Evolutionary conservation across 1,140 invertebrate genomes (phyloP).

Genomic region (Rhagoletis pomonella): DNA sequence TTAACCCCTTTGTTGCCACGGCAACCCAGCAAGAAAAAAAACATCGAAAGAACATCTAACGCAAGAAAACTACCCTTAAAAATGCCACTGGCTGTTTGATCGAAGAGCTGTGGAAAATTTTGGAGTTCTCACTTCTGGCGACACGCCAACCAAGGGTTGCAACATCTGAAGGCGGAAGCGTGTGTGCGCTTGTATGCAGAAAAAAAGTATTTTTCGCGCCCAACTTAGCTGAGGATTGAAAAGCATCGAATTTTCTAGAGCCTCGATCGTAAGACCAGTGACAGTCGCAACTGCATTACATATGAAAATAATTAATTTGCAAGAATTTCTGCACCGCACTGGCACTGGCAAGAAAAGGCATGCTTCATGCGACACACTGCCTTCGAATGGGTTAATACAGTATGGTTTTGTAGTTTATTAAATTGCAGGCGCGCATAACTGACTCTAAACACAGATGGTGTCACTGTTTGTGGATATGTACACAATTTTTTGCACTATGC

Average conservation of each 20-base stretch:
- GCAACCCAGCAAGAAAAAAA: conserved; percentile 12
- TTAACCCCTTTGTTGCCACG: conserved; percentile 34
- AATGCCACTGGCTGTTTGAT: background rate
- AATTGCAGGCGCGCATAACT: background rate
- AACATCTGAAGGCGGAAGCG: too few species aligned
- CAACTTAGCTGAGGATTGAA: too few species aligned
- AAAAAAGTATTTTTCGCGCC: too few species aligned
- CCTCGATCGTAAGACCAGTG: too few species aligned
- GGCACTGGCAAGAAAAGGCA: background rate
- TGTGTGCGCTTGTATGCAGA: too few species aligned
- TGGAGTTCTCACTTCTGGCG: background rate
- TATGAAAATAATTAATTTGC: too few species aligned
- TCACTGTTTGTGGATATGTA: conserved; percentile 32
- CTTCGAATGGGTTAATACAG: conserved; percentile 6
- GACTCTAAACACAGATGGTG: conserved; percentile 23
- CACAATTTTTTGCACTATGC: background rate
- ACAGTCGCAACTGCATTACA: too few species aligned
- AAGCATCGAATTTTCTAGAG: too few species aligned
- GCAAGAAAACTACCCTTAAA: background rate
- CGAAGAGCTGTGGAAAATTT: conserved; percentile 36
- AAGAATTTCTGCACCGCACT: too few species aligned
- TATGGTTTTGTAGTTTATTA: conserved; percentile 29
- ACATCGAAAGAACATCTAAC: background rate
- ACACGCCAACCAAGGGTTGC: too few species aligned
- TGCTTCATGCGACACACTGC: background rate